These are phyloP conservation scores for Tetranychus piercei DNA, from an alignment of 2,888 invertebrate species.

Conservation along the genomic window DNA sequence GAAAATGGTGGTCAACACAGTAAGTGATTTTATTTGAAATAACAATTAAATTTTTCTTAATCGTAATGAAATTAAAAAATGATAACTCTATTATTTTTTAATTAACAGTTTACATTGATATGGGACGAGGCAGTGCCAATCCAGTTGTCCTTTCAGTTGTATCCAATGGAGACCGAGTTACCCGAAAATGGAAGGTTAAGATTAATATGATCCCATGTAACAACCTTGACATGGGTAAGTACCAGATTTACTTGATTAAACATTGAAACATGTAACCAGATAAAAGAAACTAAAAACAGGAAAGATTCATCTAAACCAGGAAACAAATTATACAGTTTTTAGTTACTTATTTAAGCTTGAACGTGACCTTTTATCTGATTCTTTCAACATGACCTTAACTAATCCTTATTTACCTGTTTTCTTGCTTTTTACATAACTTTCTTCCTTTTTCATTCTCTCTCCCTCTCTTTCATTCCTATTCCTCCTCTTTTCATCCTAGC, in stretches of 20 bases:
- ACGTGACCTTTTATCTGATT: background rate
- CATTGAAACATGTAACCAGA: background rate
- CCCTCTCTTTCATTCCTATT: background rate
- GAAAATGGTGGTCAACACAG: slow-evolving; percentile 61
- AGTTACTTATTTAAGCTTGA: background rate
- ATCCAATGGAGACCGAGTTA: slow-evolving; percentile 21
- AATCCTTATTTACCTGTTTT: background rate
- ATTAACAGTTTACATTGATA: slow-evolving; percentile 59
- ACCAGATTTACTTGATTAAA: background rate
- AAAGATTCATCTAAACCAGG: background rate
- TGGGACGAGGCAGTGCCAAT: slow-evolving; percentile 52
- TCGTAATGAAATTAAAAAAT: too few species aligned
- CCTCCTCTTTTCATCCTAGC: slow-evolving; percentile 11
- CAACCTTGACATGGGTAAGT: slow-evolving; percentile 26
- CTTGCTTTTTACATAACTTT: background rate
- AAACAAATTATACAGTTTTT: background rate
- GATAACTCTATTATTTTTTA: background rate
- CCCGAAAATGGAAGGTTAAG: slow-evolving; percentile 27
- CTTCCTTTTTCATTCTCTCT: slow-evolving; percentile 4
- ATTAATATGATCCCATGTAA: slow-evolving; percentile 28
- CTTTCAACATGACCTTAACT: background rate
- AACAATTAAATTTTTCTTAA: background rate
- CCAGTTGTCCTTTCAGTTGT: slow-evolving; percentile 54
- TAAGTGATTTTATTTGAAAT: slow-evolving; percentile 31
- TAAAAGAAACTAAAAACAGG: background rate